phyloP scores from a whole-genome alignment of 2,888 invertebrate genomes.

The Ariolimax columbianus region DNA sequence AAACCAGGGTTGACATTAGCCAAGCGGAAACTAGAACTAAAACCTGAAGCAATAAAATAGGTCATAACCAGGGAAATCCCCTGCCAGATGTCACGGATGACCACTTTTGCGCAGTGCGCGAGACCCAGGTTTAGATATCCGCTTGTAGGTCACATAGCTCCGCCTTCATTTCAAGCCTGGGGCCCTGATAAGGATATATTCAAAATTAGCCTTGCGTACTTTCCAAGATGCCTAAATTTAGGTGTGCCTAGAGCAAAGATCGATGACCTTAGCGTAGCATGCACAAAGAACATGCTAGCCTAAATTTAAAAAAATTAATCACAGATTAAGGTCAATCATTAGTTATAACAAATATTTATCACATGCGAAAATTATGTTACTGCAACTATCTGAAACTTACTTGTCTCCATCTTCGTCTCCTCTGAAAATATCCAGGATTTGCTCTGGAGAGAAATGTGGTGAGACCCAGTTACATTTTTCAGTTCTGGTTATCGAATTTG shows the following conservation, averaged over 20 bases:
- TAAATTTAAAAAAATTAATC: background rate
- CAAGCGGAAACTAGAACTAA: background rate
- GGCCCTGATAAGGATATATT: conserved; percentile 51
- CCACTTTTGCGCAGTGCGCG: conserved; percentile 26
- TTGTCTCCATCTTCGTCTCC: conserved; percentile 73
- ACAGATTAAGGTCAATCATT: background rate
- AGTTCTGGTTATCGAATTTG: background rate
- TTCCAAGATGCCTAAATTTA: conserved; percentile 52
- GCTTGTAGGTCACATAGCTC: conserved; percentile 12
- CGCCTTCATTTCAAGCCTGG: conserved; percentile 23
- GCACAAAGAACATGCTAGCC: conserved; percentile 26
- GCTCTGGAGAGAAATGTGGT: conserved; percentile 41
- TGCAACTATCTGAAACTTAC: conserved; percentile 58
- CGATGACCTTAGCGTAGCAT: conserved; percentile 39
- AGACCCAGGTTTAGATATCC: conserved; percentile 3
- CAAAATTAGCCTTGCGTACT: conserved; percentile 51
- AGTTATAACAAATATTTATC: background rate
- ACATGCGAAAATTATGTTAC: background rate
- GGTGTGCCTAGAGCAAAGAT: conserved; percentile 34
- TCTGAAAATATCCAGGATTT: conserved; percentile 57
- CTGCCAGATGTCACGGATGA: background rate
- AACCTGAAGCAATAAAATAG: background rate
- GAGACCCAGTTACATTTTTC: conserved; percentile 22
- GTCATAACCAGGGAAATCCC: conserved; percentile 43
- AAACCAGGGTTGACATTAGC: too few relatives aligned